Percentiles rank a stretch among this genome's conserved stretches.
These are phyloP conservation scores for Protonemura montana DNA, from an alignment of 2,888 invertebrate genomes.

Conservation along the genomic window DNA sequence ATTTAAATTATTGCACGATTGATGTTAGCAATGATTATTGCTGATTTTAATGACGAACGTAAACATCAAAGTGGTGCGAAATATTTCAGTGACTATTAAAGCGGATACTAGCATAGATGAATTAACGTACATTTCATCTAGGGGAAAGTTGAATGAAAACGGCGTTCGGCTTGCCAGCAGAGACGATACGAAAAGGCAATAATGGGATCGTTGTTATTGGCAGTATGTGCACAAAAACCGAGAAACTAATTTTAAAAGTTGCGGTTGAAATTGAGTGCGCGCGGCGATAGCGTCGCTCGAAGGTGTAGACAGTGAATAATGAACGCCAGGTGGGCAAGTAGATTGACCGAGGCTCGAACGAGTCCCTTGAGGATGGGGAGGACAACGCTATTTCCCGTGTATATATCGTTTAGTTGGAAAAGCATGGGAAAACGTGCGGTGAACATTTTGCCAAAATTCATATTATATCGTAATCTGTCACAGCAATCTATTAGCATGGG, in stretches of 20 bases:
- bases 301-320: conserved; percentile 18
- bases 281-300: not conserved
- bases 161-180: not conserved
- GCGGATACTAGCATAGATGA: not conserved
- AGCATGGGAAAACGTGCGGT: not conserved
- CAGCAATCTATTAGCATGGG: not conserved
- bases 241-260: not conserved
- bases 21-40: not conserved
- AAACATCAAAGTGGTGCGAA: not conserved
- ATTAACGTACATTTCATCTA: not conserved
- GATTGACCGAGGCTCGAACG: conserved; percentile 25
- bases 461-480: not conserved
- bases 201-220: not conserved
- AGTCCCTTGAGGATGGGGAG: not conserved
- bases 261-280: not conserved
- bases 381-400: not conserved
- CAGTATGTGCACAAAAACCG: not conserved
- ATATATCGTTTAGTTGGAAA: not conserved
- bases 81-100: not conserved
- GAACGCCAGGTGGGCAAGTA: conserved; percentile 14
- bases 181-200: not conserved
- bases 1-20: not conserved
- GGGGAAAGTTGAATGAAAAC: not conserved
- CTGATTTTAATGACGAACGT: not conserved
- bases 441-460: conserved; percentile 4